A percentile compares a stretch with the other conserved stretches of the same genome.
Conservation (phyloP, 1,140 invertebrate genomes). For the Papilio glaucus region DNA sequence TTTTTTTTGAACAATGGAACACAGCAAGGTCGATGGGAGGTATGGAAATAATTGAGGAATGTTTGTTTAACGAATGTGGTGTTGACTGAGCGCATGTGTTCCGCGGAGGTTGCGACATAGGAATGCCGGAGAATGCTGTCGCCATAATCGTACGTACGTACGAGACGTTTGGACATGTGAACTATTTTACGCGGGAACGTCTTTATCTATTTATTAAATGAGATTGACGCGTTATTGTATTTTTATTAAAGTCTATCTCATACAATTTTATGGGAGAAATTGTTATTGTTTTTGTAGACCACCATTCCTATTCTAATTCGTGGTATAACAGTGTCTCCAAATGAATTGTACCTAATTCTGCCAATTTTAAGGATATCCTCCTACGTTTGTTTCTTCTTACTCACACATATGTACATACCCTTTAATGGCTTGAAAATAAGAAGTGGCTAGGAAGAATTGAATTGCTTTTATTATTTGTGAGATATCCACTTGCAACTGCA, state of each 20-base stretch:
- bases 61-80: constrained; percentile 33
- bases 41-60: constrained; percentile 35
- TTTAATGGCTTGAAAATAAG: no score
- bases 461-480: background rate
- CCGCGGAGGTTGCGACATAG: constrained; percentile 46
- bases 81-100: constrained; percentile 39
- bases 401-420: no score
- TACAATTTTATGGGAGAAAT: no score
- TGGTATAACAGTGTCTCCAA: no score
- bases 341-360: no score
- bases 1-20: constrained; percentile 46
- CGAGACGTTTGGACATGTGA: constrained; percentile 27
- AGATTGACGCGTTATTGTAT: no score
- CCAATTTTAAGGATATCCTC: no score
- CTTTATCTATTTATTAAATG: background rate
- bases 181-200: constrained; percentile 22
- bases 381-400: no score
- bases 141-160: background rate
- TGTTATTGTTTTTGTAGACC: no score
- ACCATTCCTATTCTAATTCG: no score
- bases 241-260: no score
- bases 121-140: constrained; percentile 40
- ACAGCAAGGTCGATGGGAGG: constrained; percentile 40
- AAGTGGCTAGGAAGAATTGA: background rate
- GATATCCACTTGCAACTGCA: background rate